phyloP scores from a whole-genome alignment of 1,140 invertebrate species.

The Ostrea denselamellosa region DNA sequence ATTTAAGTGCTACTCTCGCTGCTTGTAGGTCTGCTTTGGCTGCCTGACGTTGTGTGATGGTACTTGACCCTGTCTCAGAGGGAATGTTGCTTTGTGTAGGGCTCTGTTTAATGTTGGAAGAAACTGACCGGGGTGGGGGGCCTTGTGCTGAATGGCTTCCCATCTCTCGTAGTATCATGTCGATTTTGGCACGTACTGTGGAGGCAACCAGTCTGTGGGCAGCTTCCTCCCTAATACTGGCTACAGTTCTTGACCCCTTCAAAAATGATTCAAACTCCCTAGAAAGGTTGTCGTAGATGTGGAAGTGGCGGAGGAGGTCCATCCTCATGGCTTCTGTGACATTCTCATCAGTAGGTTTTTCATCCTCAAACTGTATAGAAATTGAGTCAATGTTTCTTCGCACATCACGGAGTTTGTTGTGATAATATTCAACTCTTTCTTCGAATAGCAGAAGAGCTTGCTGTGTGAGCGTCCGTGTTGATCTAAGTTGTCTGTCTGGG shows the following conservation, averaged over 20 bases:
- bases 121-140: neutral
- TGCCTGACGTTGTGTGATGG: neutral
- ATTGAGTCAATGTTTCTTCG: slow-evolving; percentile 1
- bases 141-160: neutral
- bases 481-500: neutral
- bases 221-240: neutral
- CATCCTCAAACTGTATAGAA: neutral
- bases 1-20: neutral
- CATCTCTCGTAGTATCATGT: neutral
- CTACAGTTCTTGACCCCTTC: neutral
- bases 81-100: neutral
- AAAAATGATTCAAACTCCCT: neutral
- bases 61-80: neutral
- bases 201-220: neutral
- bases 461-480: neutral
- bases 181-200: neutral
- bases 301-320: neutral
- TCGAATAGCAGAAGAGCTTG: neutral
- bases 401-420: neutral
- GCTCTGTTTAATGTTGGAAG: neutral
- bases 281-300: neutral
- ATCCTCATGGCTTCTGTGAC: neutral
- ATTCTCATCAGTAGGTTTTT: neutral
- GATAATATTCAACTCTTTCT: neutral
- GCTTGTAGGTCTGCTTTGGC: neutral